These are phyloP conservation scores for Aproaerema taeniolella DNA, from an alignment of 2,888 invertebrate genomes.

Conservation along the genomic window DNA sequence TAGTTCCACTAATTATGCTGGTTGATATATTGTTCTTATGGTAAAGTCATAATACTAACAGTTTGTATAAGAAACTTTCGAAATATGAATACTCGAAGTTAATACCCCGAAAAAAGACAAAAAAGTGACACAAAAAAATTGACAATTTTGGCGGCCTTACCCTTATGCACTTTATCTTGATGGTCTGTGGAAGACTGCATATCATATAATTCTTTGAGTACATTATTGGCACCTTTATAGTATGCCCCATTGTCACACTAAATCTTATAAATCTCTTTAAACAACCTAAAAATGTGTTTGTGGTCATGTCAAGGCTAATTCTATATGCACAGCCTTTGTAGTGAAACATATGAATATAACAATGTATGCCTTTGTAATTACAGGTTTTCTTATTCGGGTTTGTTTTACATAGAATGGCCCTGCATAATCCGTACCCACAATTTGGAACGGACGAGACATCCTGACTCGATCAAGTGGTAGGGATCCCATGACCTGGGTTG, in stretches of 20 bases:
- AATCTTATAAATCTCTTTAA: not conserved
- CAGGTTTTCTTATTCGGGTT: constrained; percentile 5
- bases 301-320: not conserved
- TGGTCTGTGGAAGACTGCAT: not conserved
- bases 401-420: constrained; percentile 8
- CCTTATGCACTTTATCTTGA: not conserved
- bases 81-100: too few relatives aligned
- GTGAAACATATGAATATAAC: not conserved
- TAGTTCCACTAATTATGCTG: too few relatives aligned
- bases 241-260: not conserved
- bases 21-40: too few relatives aligned
- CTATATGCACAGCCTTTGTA: constrained; percentile 2
- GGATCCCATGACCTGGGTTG: not conserved
- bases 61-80: too few relatives aligned
- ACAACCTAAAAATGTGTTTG: not conserved
- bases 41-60: too few relatives aligned
- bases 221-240: constrained; percentile 4
- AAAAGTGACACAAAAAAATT: too few relatives aligned
- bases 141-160: too few relatives aligned
- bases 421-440: constrained; percentile 10
- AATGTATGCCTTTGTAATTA: constrained; percentile 8
- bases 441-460: not conserved
- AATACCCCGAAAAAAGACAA: too few relatives aligned
- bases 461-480: not conserved
- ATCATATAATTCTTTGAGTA: constrained; percentile 1